Evolutionary conservation across 2,113 vertebrate genomes (phyloP), one percentile per base, ranked within the genome.

Genomic region (Riparia riparia): DNA sequence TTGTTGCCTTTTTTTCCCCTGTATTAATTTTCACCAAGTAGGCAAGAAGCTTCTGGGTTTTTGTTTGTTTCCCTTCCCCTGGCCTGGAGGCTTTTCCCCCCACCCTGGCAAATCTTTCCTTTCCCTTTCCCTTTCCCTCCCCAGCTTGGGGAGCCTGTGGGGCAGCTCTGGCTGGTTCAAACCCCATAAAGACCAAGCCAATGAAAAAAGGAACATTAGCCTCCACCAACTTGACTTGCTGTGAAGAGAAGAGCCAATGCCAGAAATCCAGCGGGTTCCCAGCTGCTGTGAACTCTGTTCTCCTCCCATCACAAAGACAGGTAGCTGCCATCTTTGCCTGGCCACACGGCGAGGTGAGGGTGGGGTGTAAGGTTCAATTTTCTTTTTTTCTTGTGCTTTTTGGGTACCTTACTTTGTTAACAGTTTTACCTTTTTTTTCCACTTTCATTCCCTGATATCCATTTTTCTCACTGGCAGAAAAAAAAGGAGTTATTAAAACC

Each of bases 301-400:
- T 71, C 25, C 47, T 39, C 12, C 22, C 51, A 22, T 26, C 39
- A 26, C 29, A n/a, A 37, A 28, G 31, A 54, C 9, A n/a, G 51
- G 22, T 50, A 71, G 24, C 17, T 7, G 4, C 24, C 12, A 34
- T 28, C 45, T 37, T 50, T 29, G 17, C 66, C 25, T 5, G 10
- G 50, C 29, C 21, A 19, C 4, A 1, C 1, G 1, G 9, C 1
- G 2, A n/a, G 17, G 22, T n/a, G 70, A n/a, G 22, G 22, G 7
- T 41, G 17, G 8, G 16, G 22, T n/a, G 22, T 26, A 56, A 56
- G 17, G 41, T n/a, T 57, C 31, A 5, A 57, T n/a, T 73, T n/a
- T 14, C 22, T 26, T n/a, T 56, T 20, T 44, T 14, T 50, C 29
- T 13, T 44, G 12, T 44, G 22, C 17, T 73, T 44, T 56, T 17